Conservation (phyloP, 1,140 invertebrate species). For the Cydia fagiglandana region DNA sequence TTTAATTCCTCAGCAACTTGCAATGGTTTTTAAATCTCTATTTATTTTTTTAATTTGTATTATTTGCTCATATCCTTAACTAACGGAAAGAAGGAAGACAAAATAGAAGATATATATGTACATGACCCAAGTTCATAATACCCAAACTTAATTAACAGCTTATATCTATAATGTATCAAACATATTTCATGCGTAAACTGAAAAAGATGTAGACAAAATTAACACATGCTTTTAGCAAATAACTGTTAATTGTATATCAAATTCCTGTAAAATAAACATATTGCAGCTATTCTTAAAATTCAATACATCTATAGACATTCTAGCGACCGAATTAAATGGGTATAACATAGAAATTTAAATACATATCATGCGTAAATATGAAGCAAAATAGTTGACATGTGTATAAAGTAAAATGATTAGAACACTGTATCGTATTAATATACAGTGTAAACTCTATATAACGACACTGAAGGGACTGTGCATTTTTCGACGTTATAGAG, state of each 20-base stretch:
- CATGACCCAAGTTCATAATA: not conserved
- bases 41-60: too few species aligned
- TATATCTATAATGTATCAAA: not conserved
- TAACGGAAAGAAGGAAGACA: not conserved
- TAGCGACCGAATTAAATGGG: not conserved
- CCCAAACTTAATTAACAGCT: not conserved
- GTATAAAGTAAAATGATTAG: too few species aligned
- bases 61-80: not conserved
- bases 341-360: not conserved
- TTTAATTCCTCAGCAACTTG: too few species aligned
- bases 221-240: slow-evolving; percentile 45
- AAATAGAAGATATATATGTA: not conserved
- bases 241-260: slow-evolving; percentile 38
- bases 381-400: not conserved
- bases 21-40: too few species aligned
- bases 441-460: too few species aligned
- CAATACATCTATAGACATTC: not conserved
- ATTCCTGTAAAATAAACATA: slow-evolving; percentile 51
- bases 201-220: slow-evolving; percentile 46
- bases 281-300: slow-evolving; percentile 1
- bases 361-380: not conserved
- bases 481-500: too few species aligned
- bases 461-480: too few species aligned
- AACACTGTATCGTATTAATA: too few species aligned
- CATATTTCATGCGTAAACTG: slow-evolving; percentile 50